Evolutionary conservation across 1,140 invertebrate genomes (phyloP).

Genomic region (Choristoneura fumiferana): DNA sequence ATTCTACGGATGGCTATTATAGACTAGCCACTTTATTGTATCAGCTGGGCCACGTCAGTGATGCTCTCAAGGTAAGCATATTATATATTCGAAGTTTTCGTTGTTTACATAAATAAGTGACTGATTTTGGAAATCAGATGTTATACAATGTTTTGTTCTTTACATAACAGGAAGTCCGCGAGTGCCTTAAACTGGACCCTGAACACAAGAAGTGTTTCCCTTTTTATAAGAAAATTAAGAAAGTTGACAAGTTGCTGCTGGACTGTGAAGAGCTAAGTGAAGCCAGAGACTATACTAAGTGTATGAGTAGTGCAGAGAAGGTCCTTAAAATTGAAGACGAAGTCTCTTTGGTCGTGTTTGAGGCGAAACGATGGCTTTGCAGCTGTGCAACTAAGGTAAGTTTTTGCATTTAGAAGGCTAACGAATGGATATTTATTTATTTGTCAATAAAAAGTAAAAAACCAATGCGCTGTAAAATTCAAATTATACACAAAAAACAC

Average conservation of each 20-base stretch:
- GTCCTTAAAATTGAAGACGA: constrained; percentile 85
- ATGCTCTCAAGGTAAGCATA: constrained; percentile 88
- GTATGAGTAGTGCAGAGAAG: constrained; percentile 86
- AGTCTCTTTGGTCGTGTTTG: constrained; percentile 85
- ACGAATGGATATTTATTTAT: too few species aligned
- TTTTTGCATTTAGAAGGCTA: background rate
- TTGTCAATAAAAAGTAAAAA: too few species aligned
- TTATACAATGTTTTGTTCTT: background rate
- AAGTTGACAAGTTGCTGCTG: constrained; percentile 92
- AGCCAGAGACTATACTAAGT: constrained; percentile 85
- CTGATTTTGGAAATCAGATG: background rate
- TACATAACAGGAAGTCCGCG: constrained; percentile 89
- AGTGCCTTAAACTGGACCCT: constrained; percentile 98
- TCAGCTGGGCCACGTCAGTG: constrained; percentile 93
- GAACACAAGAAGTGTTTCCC: constrained; percentile 97
- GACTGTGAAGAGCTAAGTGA: constrained; percentile 86
- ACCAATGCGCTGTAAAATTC: too few species aligned
- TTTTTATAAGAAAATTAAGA: constrained; percentile 98
- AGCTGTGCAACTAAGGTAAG: constrained; percentile 83
- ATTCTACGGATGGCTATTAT: constrained; percentile 94
- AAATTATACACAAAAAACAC: too few species aligned
- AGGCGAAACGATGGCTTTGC: constrained; percentile 87
- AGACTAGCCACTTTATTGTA: constrained; percentile 93
- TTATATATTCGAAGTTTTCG: background rate
- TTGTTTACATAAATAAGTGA: background rate